Evolutionary conservation across 2,888 invertebrate genomes (phyloP).

Genomic region (Spodoptera littoralis): DNA sequence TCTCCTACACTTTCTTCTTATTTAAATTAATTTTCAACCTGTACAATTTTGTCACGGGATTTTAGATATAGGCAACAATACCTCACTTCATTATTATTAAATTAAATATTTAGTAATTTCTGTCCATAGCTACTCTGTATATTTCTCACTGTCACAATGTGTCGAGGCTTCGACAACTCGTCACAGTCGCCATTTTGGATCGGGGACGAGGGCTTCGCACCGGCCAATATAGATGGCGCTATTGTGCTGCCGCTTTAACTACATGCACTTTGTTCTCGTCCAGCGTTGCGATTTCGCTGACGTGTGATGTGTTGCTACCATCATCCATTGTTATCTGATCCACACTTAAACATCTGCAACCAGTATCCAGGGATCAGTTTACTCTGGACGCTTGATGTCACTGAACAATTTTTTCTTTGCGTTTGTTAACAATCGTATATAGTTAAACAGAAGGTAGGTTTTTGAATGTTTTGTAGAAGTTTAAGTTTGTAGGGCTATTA

Average conservation of each 20-base stretch:
- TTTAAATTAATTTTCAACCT: too few species aligned
- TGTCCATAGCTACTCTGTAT: slow-evolving; percentile 35
- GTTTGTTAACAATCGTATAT: slow-evolving; percentile 40
- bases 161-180: slow-evolving; percentile 64
- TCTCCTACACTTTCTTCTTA: too few species aligned
- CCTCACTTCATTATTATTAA: background rate
- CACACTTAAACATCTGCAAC: slow-evolving; percentile 23
- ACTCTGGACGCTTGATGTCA: slow-evolving; percentile 63
- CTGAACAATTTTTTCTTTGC: slow-evolving; percentile 59
- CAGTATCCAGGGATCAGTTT: slow-evolving; percentile 61
- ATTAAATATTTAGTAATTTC: slow-evolving; percentile 5
- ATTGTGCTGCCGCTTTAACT: slow-evolving; percentile 78
- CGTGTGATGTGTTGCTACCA: slow-evolving; percentile 79
- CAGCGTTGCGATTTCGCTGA: slow-evolving; percentile 80
- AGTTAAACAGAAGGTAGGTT: slow-evolving; percentile 50
- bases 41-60: too few species aligned
- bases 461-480: slow-evolving; percentile 37
- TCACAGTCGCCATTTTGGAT: slow-evolving; percentile 70
- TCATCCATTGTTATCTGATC: slow-evolving; percentile 65
- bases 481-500: slow-evolving; percentile 65
- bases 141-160: slow-evolving; percentile 61
- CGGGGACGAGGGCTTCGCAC: slow-evolving; percentile 52
- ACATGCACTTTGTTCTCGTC: slow-evolving; percentile 82
- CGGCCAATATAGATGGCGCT: slow-evolving; percentile 80
- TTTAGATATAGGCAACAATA: too few species aligned